phyloP scores from a whole-genome alignment of 1,140 invertebrate species.

The Drosophila dunni region DNA sequence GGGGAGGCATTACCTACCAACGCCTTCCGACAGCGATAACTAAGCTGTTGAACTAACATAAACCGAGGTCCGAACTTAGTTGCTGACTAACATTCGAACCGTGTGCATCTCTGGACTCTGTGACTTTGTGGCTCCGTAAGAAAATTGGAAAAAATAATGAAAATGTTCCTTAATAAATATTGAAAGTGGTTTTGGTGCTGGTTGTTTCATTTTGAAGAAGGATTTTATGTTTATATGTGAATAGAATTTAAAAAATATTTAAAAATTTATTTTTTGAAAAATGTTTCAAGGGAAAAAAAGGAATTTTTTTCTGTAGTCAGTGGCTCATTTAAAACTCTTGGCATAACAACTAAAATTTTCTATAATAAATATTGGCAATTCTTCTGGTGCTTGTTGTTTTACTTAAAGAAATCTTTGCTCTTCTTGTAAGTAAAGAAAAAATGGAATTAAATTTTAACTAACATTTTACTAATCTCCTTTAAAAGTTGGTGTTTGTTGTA shows the following conservation, averaged over 20 bases:
- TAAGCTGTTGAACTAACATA: conserved; percentile 9
- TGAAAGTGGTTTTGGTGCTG: conserved; percentile 21
- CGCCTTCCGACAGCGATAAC: conserved; percentile 53
- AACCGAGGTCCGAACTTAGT: conserved; percentile 46
- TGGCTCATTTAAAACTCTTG: too few species aligned
- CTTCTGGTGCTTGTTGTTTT: not conserved
- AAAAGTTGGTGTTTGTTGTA: too few species aligned
- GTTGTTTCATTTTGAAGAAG: conserved; percentile 47
- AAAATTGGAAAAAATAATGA: not conserved
- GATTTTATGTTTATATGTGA: not conserved
- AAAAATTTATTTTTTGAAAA: not conserved
- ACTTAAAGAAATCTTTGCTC: too few species aligned
- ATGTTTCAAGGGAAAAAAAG: too few species aligned
- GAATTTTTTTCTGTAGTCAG: too few species aligned
- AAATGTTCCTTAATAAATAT: conserved; percentile 23
- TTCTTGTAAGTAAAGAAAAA: too few species aligned
- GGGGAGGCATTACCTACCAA: conserved; percentile 53
- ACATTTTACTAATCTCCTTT: too few species aligned
- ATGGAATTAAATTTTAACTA: too few species aligned
- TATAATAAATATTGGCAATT: not conserved
- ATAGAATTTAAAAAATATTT: not conserved
- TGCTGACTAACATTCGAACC: conserved; percentile 45
- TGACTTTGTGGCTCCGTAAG: not conserved
- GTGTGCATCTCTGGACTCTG: conserved; percentile 11
- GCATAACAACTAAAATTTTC: not conserved